Base-by-base conservation (phyloP, 2,797 vertebrate genomes). In the Schizopygopsis malacanthus region DNA sequence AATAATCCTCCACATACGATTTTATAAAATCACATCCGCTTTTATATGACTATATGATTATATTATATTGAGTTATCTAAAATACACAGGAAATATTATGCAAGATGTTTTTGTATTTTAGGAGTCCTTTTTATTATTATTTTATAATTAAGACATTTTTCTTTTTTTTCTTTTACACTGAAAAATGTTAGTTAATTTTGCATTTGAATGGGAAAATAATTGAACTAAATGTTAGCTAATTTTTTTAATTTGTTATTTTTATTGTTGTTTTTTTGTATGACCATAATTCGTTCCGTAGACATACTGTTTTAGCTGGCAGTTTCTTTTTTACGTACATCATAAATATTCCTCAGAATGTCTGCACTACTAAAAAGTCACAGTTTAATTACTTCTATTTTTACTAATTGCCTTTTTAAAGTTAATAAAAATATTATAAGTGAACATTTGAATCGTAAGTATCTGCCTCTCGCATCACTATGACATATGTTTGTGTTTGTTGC, bases 11-110 rank as follows among this genome's bases (percentile, higher is more conserved):
- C 79, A 67, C 79, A 47, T 37, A 80, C 10, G 11, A 63, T 67
- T 80, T 80, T 80, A 67, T 80, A 67, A 67, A 15, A 86, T 75
- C 61, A 72, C 63, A 67, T 81, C 75, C 41, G 73, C 82, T 88
- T 81, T 77, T 79, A 87, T 81, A 72, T 85, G 52, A 89, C 72
- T 33, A 33, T 33, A 33, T 33, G 28, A 33, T 33, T 33, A 33
- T 33, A 33, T 33, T 33, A 33, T 33, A 33, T 33, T 82, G 75
- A 85, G 84, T 73, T 79, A 75, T 93, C 93, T 93, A 92, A 93
- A 92, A 93, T 89, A 61, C 88, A 67, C 89, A 86, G 86, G 75
- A 79, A 89, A 88, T 80, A 86, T 70, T 85, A 73, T 92, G 84
- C 87, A 89, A 82, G 77, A 67, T 22, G 56, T 81, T 84, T 67